Conservation (phyloP, 2,113 vertebrate genomes). For the Otolemur garnettii region DNA sequence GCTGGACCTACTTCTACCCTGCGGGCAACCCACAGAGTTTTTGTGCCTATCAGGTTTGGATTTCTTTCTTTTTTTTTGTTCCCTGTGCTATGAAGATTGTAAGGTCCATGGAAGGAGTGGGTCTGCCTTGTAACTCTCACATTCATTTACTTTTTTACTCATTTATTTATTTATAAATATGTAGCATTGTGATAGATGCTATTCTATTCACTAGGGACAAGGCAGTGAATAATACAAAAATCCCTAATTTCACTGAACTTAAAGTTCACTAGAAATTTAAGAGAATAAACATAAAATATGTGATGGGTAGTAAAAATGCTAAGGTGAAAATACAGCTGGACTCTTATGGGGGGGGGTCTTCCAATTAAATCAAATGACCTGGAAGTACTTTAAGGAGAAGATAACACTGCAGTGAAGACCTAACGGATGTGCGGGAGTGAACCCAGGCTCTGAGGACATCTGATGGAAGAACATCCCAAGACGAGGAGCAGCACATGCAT, state of each 20-base stretch:
- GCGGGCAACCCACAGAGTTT: background rate
- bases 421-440: background rate
- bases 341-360: background rate
- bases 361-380: background rate
- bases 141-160: slow-evolving; percentile 24
- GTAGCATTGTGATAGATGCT: background rate
- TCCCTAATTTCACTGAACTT: background rate
- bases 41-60: background rate
- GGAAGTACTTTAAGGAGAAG: background rate
- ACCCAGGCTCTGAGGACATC: background rate
- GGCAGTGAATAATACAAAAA: slow-evolving; percentile 14
- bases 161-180: slow-evolving; percentile 27
- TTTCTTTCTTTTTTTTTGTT: background rate
- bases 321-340: slow-evolving; percentile 22
- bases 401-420: background rate
- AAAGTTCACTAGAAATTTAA: background rate
- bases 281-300: background rate
- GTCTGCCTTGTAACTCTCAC: background rate
- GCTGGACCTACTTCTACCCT: background rate
- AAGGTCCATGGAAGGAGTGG: background rate
- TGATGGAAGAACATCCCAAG: background rate
- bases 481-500: background rate
- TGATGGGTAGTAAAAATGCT: background rate
- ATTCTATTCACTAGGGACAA: background rate
- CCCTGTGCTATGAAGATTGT: background rate